phyloP scores from a whole-genome alignment of 2,113 vertebrate species.

The Stercorarius parasiticus region DNA sequence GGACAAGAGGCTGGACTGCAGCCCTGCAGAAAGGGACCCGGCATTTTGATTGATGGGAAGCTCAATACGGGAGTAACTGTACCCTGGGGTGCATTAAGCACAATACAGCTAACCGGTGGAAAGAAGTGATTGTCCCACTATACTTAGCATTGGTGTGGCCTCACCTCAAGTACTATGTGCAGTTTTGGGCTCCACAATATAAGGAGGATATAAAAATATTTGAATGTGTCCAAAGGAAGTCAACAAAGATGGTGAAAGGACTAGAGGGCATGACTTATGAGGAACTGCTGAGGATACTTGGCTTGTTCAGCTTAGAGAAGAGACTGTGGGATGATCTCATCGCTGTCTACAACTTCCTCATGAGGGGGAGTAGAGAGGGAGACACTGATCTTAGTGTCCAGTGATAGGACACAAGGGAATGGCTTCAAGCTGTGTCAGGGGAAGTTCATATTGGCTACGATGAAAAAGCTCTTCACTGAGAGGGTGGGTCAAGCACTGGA shows the following conservation, averaged over 20 bases:
- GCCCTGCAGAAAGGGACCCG: background rate
- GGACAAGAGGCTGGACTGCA: background rate
- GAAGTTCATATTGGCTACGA: background rate
- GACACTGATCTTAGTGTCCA: background rate
- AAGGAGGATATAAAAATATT: background rate
- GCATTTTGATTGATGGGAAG: background rate
- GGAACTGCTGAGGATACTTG: background rate
- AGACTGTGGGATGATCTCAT: background rate
- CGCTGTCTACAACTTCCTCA: background rate
- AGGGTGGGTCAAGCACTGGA: background rate
- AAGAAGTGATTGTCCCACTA: background rate
- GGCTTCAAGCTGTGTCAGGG: background rate
- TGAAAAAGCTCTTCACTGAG: background rate
- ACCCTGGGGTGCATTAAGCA: background rate
- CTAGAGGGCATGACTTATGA: background rate
- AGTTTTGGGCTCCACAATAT: background rate
- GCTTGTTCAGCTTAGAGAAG: background rate
- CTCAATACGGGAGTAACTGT: background rate
- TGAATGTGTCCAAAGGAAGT: background rate
- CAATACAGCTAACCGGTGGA: background rate
- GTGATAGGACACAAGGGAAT: background rate
- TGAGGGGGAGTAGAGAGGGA: background rate
- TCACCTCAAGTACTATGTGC: background rate
- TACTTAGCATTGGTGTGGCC: background rate
- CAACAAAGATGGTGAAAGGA: background rate